These are phyloP conservation scores for Rhynchonycteris naso DNA, from an alignment of 2,797 vertebrate genomes.

Conservation along the genomic window DNA sequence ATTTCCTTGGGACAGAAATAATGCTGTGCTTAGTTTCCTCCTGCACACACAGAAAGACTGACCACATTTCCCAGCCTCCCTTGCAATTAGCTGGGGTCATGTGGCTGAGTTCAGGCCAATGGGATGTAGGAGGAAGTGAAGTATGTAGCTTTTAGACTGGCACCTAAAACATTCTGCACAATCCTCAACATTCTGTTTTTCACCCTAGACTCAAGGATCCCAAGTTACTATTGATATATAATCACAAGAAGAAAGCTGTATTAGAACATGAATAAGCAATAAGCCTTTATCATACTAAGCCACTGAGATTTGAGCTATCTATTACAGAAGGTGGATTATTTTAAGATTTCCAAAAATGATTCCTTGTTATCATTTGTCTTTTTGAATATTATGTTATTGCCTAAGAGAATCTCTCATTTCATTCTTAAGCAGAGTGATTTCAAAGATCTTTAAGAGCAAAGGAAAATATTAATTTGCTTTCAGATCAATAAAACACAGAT, in stretches of 20 bases:
- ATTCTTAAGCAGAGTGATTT: conserved; percentile 39
- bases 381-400: conserved; percentile 5
- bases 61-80: neutral
- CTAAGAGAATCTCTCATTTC: neutral
- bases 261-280: neutral
- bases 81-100: neutral
- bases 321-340: neutral
- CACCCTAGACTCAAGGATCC: neutral
- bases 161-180: neutral
- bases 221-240: neutral
- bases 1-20: neutral
- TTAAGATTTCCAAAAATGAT: neutral
- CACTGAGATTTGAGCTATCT: neutral
- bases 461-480: neutral
- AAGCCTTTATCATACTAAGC: neutral
- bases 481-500: conserved; percentile 1
- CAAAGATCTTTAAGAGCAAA: neutral
- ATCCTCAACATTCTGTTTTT: neutral
- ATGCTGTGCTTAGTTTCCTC: neutral
- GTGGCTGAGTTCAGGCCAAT: neutral
- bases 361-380: conserved; percentile 28
- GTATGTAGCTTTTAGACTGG: neutral
- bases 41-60: neutral
- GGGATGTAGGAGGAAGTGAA: neutral
- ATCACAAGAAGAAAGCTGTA: neutral